Conservation (phyloP, 2,888 invertebrate species). For the Drosophila recens region DNA sequence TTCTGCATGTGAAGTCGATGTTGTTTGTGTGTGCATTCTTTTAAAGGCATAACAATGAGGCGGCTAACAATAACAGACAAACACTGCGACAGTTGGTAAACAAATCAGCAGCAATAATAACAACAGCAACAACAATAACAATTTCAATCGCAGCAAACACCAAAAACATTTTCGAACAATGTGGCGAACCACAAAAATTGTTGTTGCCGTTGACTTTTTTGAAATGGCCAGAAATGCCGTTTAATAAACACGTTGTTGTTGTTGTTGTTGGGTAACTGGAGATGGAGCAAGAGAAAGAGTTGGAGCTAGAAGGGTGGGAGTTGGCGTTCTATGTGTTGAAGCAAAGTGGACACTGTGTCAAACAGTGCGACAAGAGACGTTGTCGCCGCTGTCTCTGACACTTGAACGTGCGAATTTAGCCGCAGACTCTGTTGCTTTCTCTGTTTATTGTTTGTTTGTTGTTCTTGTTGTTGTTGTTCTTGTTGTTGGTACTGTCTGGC, state of each 20-base stretch:
- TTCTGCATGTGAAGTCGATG: conserved; percentile 45
- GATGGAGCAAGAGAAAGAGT: conserved; percentile 6
- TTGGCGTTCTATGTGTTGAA: conserved; percentile 9
- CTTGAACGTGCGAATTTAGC: conserved; percentile 63
- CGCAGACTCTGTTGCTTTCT: conserved; percentile 50
- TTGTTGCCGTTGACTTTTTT: conserved; percentile 37
- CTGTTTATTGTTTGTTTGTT: conserved; percentile 25
- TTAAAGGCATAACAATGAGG: conserved; percentile 63
- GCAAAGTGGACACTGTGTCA: conserved; percentile 51
- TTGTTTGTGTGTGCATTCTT: conserved; percentile 26
- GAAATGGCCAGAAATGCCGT: conserved; percentile 29
- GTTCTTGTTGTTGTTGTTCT: conserved; percentile 7
- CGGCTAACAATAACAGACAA: conserved; percentile 60
- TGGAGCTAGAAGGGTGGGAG: background rate
- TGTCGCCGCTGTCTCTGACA: conserved; percentile 55
- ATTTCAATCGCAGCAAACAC: conserved; percentile 42
- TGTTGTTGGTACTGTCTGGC: conserved; percentile 19
- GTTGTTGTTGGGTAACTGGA: conserved; percentile 24
- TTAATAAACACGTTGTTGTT: conserved; percentile 43
- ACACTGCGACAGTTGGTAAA: conserved; percentile 52
- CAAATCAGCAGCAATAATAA: conserved; percentile 47
- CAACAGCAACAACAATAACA: conserved; percentile 29
- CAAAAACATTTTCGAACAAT: conserved; percentile 66
- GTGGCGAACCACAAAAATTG: conserved; percentile 47
- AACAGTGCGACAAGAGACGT: conserved; percentile 38